Conservation (phyloP, 1,140 invertebrate genomes). For the Macrocentrus cingulum region DNA sequence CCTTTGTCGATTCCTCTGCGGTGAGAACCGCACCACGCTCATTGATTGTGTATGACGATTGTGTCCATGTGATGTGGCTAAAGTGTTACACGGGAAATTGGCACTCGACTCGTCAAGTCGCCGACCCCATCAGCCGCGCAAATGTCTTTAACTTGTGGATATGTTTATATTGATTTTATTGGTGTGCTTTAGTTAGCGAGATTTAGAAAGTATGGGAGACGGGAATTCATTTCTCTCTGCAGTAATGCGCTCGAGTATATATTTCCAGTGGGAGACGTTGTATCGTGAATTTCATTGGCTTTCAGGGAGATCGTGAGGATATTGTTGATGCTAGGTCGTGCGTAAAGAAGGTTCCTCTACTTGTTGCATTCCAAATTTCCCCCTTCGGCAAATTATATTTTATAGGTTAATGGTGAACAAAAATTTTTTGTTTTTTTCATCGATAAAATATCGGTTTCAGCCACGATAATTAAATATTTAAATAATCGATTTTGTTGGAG, state of each 20-base stretch:
- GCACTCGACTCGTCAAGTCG: too few relatives aligned
- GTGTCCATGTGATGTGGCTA: neutral
- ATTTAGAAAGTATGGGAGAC: constrained; percentile 18
- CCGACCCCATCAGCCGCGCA: too few relatives aligned
- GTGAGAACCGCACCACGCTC: constrained; percentile 7
- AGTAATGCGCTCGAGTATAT: neutral
- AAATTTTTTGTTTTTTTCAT: too few relatives aligned
- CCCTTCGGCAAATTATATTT: too few relatives aligned
- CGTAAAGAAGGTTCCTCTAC: constrained; percentile 12
- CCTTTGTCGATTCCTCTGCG: constrained; percentile 19
- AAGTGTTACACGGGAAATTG: neutral
- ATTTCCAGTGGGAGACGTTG: constrained; percentile 7
- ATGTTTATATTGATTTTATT: constrained; percentile 12
- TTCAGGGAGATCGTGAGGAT: constrained; percentile 15
- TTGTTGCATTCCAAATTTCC: constrained; percentile 19
- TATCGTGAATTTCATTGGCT: constrained; percentile 9
- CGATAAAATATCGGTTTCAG: too few relatives aligned
- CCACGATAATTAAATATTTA: too few relatives aligned
- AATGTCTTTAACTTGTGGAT: too few relatives aligned
- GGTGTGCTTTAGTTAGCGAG: constrained; percentile 11
- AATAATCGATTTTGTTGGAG: too few relatives aligned
- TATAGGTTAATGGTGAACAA: too few relatives aligned
- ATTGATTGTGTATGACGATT: constrained; percentile 14
- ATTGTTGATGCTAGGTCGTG: constrained; percentile 25
- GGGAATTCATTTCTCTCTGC: constrained; percentile 9